Conservation (phyloP, 2,888 invertebrate genomes). For the Hydrotaea cyrtoneurina region DNA sequence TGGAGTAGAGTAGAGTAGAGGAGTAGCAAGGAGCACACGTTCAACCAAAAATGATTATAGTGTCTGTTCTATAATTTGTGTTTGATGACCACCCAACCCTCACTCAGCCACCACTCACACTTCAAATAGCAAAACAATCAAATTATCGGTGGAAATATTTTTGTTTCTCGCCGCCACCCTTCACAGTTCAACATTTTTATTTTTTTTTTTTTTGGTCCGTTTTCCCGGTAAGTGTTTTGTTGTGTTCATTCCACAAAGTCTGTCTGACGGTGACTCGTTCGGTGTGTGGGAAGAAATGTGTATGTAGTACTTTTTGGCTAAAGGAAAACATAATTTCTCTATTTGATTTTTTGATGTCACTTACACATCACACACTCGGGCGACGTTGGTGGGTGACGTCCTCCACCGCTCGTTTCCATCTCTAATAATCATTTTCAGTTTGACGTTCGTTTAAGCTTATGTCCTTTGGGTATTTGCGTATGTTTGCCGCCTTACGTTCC, state of each 20-base stretch:
- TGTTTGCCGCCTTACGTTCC: slow-evolving; percentile 15
- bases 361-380: slow-evolving; percentile 63
- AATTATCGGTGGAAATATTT: slow-evolving; percentile 64
- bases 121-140: slow-evolving; percentile 63
- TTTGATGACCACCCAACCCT: slow-evolving; percentile 60
- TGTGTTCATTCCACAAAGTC: slow-evolving; percentile 45
- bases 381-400: slow-evolving; percentile 17
- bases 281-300: slow-evolving; percentile 43
- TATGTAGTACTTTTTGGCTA: background rate
- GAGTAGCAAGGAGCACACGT: background rate
- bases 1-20: background rate
- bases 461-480: slow-evolving; percentile 66
- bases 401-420: slow-evolving; percentile 49
- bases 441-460: slow-evolving; percentile 61
- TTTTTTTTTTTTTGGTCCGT: background rate
- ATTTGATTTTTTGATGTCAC: slow-evolving; percentile 68
- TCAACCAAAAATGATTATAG: slow-evolving; percentile 59
- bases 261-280: slow-evolving; percentile 13
- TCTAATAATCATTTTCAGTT: slow-evolving; percentile 62
- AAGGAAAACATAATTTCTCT: slow-evolving; percentile 61
- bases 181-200: slow-evolving; percentile 3
- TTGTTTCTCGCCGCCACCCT: slow-evolving; percentile 53
- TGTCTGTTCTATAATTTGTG: slow-evolving; percentile 64
- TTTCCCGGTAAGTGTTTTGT: slow-evolving; percentile 64
- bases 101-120: background rate